Percentiles rank a stretch among this genome's conserved stretches.
Conservation (phyloP, 2,888 invertebrate genomes). For the Theodoxus fluviatilis region DNA sequence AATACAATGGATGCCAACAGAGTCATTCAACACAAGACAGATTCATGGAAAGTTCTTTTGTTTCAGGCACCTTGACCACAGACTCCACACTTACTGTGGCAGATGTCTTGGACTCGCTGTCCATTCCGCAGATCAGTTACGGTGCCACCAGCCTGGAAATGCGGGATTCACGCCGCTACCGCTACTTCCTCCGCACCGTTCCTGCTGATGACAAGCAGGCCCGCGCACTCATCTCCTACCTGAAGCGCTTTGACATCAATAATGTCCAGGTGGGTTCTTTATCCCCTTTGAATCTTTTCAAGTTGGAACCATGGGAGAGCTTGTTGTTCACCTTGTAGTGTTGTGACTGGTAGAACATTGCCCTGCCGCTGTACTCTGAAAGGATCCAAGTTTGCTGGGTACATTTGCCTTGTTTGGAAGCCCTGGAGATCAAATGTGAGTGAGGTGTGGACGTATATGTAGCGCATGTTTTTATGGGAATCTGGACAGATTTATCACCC, state of each 20-base stretch:
- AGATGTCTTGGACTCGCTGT: constrained; percentile 49
- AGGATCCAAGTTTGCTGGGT: too few species aligned
- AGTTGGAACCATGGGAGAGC: too few species aligned
- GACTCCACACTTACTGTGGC: constrained; percentile 53
- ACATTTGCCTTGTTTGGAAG: too few species aligned
- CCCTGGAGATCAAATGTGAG: too few species aligned
- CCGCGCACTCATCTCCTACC: constrained; percentile 61
- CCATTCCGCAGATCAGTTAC: constrained; percentile 59
- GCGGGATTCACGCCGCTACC: constrained; percentile 43
- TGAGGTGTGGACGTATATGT: too few species aligned
- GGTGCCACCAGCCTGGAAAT: constrained; percentile 54
- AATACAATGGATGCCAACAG: too few species aligned
- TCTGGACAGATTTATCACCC: too few species aligned
- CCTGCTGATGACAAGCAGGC: constrained; percentile 61
- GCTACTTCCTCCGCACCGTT: constrained; percentile 56
- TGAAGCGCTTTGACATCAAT: constrained; percentile 63
- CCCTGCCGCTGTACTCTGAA: too few species aligned
- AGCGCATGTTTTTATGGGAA: too few species aligned
- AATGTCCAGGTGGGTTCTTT: constrained; percentile 61
- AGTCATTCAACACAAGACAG: constrained; percentile 19
- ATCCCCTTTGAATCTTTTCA: constrained; percentile 47
- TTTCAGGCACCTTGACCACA: constrained; percentile 55
- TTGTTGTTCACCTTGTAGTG: too few species aligned
- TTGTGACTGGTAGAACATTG: too few species aligned
- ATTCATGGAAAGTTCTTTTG: constrained; percentile 33